Percentiles rank a stretch among this genome's conserved stretches.
These are phyloP conservation scores for Zhengitettix transpicula DNA, from an alignment of 2,888 invertebrate genomes.

Conservation along the genomic window DNA sequence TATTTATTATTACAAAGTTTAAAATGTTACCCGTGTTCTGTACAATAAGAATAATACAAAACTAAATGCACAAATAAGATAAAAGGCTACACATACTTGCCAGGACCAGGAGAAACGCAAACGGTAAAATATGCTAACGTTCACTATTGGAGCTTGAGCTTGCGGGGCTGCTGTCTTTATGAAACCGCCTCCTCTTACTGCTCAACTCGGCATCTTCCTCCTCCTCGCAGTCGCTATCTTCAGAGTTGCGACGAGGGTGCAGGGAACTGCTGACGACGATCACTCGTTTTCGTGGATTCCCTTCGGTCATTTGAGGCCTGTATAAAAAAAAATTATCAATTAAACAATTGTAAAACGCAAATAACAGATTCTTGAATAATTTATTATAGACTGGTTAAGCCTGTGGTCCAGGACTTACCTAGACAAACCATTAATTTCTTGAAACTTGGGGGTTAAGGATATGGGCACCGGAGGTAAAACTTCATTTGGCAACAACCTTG, in stretches of 20 bases:
- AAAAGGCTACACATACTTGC: too few relatives aligned
- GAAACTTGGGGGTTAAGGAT: constrained; percentile 1
- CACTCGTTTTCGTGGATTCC: constrained; percentile 3
- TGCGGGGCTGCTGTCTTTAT: neutral
- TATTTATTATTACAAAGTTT: too few relatives aligned
- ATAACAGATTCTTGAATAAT: neutral
- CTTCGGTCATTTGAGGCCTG: neutral
- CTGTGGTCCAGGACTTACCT: neutral
- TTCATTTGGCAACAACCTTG: constrained; percentile 16
- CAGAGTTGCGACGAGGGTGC: constrained; percentile 3
- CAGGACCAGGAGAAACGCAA: too few relatives aligned
- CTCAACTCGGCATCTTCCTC: neutral
- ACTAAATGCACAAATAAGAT: too few relatives aligned
- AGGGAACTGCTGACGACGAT: constrained; percentile 6
- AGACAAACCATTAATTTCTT: constrained; percentile 2
- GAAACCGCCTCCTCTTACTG: neutral
- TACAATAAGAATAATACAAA: too few relatives aligned
- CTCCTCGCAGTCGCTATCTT: constrained; percentile 3
- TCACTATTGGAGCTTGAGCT: too few relatives aligned
- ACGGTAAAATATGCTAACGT: too few relatives aligned
- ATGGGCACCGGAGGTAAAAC: constrained; percentile 3
- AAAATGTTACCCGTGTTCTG: too few relatives aligned
- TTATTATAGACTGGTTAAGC: too few relatives aligned
- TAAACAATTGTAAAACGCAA: neutral
- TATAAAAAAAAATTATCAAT: neutral